Evolutionary conservation across 2,888 invertebrate genomes (phyloP), one percentile per base, ranked within the genome.

Genomic region (Lithosia quadra): DNA sequence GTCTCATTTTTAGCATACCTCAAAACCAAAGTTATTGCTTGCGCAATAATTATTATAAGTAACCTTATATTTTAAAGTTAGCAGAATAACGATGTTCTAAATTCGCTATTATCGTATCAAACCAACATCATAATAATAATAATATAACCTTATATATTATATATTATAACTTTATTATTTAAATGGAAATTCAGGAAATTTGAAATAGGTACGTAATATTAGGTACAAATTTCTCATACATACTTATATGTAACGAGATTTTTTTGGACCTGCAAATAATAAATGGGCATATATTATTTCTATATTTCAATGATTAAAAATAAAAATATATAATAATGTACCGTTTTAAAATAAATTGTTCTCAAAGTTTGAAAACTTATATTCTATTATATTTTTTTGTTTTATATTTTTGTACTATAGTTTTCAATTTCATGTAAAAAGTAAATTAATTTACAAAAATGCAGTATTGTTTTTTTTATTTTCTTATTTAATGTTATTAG

Each of bases 341-440:
- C 1, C 18, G 11, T 60, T 60, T 36, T 59, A 2, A 9, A 18
- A 28, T 28, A 22, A 68, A 60, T 5, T 21, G 65, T 66, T 18
- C 13, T 64, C 10, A 8, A 66, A 69, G 69, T 75, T 75, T 49
- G 75, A 77, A 86, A 80, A 76, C 84, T 86, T 85, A 88, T 72
- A 72, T 69, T 68, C 82, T 87, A 87, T 74, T 67, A 81, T 79
- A 74, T 79, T 76, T 74, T 22, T 81, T 77, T 72, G 88, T 88
- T 88, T 89, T 74, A 53, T 81, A 77, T 72, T 88, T 89, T 89
- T 89, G 88, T 88, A 88, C 87, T 88, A 83, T 86, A 73, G 73
- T 78, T 68, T 34, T 67, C 70, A 49, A 60, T 63, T 64, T 62
- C 59, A 71, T 69, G 65, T 80, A 71, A 75, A 74, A 68, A 62